phyloP scores from a whole-genome alignment of 2,888 invertebrate species.

The Lasioglossum oenotherae region DNA sequence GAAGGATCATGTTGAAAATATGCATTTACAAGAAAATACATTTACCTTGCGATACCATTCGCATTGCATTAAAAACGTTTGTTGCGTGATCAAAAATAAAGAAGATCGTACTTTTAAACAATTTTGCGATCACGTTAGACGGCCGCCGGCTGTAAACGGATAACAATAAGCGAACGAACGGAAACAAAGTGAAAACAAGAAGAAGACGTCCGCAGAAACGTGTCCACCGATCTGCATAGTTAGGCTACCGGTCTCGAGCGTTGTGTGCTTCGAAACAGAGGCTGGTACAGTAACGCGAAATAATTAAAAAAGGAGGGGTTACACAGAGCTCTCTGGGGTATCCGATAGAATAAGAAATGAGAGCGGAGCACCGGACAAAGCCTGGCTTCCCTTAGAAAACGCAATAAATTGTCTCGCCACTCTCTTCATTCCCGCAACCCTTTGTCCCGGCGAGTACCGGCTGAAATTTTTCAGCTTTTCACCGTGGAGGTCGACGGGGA shows the following conservation, averaged over 20 bases:
- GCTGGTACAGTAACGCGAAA: background rate
- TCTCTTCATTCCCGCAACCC: constrained; percentile 21
- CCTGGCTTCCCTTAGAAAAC: background rate
- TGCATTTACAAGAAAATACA: too few species aligned
- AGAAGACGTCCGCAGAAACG: background rate
- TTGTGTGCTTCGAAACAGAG: background rate
- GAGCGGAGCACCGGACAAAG: background rate
- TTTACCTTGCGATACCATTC: too few species aligned
- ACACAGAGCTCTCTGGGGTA: background rate
- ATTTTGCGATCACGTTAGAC: too few species aligned
- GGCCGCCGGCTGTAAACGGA: too few species aligned
- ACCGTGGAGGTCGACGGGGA: constrained; percentile 10
- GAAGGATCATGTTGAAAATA: too few species aligned
- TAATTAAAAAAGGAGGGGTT: background rate
- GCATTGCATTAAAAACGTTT: too few species aligned
- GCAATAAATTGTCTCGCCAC: constrained; percentile 32
- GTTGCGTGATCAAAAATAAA: too few species aligned
- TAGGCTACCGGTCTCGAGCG: background rate
- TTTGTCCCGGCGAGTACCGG: background rate
- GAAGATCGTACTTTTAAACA: too few species aligned
- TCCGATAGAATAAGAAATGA: constrained; percentile 10
- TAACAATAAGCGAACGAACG: background rate
- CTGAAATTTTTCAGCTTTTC: constrained; percentile 38
- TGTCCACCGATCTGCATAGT: background rate
- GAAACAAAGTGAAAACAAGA: background rate